These are phyloP conservation scores for Eulacestoma nigropectus DNA, from an alignment of 2,113 vertebrate species.

Conservation along the genomic window DNA sequence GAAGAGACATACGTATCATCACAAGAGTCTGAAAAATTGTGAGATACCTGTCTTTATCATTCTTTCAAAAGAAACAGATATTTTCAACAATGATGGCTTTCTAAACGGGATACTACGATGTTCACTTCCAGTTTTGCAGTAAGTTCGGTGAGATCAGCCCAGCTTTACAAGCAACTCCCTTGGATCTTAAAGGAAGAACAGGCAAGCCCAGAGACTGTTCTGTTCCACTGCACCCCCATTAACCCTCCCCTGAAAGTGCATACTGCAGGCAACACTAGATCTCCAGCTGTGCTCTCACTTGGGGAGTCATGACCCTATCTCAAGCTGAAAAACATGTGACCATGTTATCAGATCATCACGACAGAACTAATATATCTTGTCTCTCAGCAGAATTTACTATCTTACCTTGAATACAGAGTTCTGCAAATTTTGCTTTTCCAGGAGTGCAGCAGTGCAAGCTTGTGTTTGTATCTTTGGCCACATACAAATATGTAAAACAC, in stretches of 20 bases:
- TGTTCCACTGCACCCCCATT: not conserved
- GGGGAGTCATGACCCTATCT: not conserved
- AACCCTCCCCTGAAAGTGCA: not conserved
- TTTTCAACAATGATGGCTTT: not conserved
- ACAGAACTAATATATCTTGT: not conserved
- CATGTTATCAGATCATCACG: not conserved
- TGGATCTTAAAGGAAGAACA: not conserved
- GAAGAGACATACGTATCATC: not conserved
- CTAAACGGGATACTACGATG: fast-evolving
- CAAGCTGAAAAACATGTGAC: fast-evolving
- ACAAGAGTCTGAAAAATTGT: not conserved
- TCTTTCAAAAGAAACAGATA: not conserved
- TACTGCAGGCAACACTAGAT: not conserved
- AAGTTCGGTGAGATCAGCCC: not conserved
- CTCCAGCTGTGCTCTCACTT: not conserved
- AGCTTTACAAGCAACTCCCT: not conserved
- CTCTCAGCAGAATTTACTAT: not conserved
- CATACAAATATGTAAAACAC: not conserved
- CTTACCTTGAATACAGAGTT: not conserved
- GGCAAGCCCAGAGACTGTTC: not conserved
- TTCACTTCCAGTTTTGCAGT: not conserved
- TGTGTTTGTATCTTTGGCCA: not conserved
- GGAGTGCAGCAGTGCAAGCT: not conserved
- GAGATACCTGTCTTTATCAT: not conserved
- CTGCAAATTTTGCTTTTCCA: not conserved